Evolutionary conservation across 2,797 vertebrate species (phyloP).

Genomic region (Ctenopoma multispine): DNA sequence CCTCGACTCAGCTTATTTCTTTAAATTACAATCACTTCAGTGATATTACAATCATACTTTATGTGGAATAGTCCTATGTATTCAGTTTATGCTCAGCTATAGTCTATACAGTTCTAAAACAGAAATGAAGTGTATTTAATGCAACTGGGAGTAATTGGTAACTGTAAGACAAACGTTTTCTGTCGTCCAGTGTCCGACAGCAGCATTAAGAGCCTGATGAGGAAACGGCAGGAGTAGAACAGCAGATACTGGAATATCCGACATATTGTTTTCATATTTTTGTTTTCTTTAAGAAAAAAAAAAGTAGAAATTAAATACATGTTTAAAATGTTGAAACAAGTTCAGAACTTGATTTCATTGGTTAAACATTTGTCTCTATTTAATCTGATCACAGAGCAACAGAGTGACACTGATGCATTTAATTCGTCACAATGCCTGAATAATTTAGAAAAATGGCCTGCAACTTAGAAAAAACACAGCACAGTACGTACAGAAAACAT

Average conservation of each 20-base stretch:
- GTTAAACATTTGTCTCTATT: constrained; percentile 4
- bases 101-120: constrained; percentile 53
- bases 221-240: neutral
- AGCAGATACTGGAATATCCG: constrained; percentile 12
- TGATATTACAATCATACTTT: constrained; percentile 71
- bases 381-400: neutral
- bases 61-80: constrained; percentile 40
- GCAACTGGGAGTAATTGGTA: constrained; percentile 38
- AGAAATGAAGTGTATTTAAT: constrained; percentile 15
- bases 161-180: neutral
- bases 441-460: constrained; percentile 42
- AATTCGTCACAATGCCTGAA: constrained; percentile 57
- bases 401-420: neutral
- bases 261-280: neutral
- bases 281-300: neutral
- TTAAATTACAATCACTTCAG: constrained; percentile 68
- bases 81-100: constrained; percentile 33
- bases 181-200: neutral
- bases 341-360: neutral
- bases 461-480: constrained; percentile 28
- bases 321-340: neutral
- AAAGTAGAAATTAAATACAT: neutral
- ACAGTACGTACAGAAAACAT: constrained; percentile 39
- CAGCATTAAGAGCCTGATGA: neutral
- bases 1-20: constrained; percentile 42